Base-by-base conservation (phyloP, 2,797 vertebrate species). In the Gambusia yucatana region DNA sequence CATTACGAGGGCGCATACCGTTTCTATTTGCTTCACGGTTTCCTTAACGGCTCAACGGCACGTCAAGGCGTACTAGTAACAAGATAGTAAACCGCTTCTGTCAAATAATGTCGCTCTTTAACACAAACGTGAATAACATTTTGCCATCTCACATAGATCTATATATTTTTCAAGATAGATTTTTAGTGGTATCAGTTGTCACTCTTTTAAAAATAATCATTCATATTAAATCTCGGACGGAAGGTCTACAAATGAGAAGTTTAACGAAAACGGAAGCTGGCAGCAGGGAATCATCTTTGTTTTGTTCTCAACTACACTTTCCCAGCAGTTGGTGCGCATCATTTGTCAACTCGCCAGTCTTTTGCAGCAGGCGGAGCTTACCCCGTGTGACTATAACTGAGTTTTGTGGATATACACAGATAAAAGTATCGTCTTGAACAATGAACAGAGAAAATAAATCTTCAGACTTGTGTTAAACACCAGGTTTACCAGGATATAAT, bases 221-320 rank as follows among this genome's bases (percentile, higher is more conserved):
- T 17, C 67, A 3, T 46, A 46, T n/a, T 3, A 70, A 46, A 28
- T 70, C n/a, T n/a, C 20, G 30, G 55, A 79, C 43, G 50, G 28
- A 63, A 81, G 48, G 50, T 16, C 33, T n/a, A 36, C 11, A 55
- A 4, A 76, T 1, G 20, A 43, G 39, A 25, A 43, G 9, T n/a
- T 65, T 39, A 44, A 7, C 89, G 74, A 87, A 86, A 11, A 0
- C 89, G 86, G 93, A 94, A 85, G 84, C 61, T 6, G 14, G 0
- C 5, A 0, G 14, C 67, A 65, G 65, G 13, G 48, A 82, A 7
- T 0, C 1, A 0, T 90, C 88, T 89, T 43, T 39, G 46, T 33
- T n/a, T n/a, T 44, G 30, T 0, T 11, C 4, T 71, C 6, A 77
- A 10, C 1, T 25, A 36, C 5, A 67, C 36, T 36, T 61, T 33